A percentile compares a stretch with the other conserved stretches of the same genome.
Evolutionary conservation across 2,888 invertebrate genomes (phyloP).

Genomic region (Ormyrus nitidulus): DNA sequence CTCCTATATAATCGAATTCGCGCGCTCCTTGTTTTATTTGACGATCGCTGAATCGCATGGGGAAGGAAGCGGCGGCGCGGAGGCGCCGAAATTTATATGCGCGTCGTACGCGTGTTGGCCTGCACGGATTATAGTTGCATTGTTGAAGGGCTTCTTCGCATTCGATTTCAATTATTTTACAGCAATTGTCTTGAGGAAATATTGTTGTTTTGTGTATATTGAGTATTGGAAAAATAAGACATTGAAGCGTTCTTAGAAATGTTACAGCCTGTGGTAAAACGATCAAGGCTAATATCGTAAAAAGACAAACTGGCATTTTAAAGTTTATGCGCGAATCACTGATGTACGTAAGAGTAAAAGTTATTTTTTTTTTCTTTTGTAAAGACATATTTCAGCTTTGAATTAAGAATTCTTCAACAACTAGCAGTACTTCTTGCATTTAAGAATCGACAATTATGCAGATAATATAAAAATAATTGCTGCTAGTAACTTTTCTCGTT

Average conservation of each 20-base stretch:
- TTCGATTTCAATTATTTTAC: neutral
- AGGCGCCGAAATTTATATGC: neutral
- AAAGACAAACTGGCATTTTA: conserved; percentile 9
- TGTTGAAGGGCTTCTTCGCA: neutral
- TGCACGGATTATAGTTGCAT: neutral
- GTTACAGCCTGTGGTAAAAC: neutral
- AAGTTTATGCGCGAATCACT: neutral
- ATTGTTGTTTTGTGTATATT: neutral
- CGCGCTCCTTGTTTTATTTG: no score
- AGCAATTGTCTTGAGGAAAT: neutral
- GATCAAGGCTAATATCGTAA: conserved; percentile 34
- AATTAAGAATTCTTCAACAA: neutral
- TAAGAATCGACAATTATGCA: neutral
- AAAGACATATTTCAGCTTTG: neutral
- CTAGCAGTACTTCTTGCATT: neutral
- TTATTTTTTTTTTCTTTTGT: neutral
- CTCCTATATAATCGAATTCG: no score
- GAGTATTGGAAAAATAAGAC: neutral
- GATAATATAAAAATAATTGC: no score
- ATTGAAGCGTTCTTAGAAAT: conserved; percentile 28
- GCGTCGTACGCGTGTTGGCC: neutral
- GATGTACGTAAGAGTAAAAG: conserved; percentile 3
- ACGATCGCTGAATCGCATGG: no score
- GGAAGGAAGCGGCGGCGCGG: neutral
- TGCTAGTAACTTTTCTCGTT: no score